Percentiles rank a stretch among this genome's conserved stretches.
Conservation (phyloP, 2,113 vertebrate genomes). For the Rhizomys pruinosus region DNA sequence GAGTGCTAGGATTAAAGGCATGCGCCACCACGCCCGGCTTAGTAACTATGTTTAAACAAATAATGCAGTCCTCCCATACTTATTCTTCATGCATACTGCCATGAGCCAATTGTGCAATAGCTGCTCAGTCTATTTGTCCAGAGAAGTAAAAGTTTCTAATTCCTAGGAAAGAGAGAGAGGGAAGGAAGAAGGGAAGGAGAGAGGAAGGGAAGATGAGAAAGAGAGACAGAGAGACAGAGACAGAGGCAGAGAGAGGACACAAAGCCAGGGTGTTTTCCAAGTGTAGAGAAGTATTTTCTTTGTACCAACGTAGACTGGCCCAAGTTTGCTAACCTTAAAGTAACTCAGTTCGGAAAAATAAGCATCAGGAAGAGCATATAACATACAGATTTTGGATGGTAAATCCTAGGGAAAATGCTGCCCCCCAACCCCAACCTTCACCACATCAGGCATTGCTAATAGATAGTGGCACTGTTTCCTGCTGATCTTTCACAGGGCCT, state of each 20-base stretch:
- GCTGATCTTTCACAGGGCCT: slow-evolving; percentile 37
- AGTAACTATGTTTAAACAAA: slow-evolving; percentile 19
- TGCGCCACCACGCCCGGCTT: no score
- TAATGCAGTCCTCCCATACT: background rate
- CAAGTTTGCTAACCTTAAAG: background rate
- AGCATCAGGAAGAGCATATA: background rate
- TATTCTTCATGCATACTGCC: background rate
- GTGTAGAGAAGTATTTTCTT: background rate
- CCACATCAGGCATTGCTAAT: slow-evolving; percentile 49
- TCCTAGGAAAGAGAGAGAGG: background rate
- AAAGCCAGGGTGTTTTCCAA: background rate
- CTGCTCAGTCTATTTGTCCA: background rate
- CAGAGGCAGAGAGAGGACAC: background rate
- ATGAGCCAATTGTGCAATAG: background rate
- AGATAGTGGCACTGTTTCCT: slow-evolving; percentile 39
- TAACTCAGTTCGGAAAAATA: background rate
- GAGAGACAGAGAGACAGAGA: background rate
- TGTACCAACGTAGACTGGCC: background rate
- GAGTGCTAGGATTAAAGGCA: no score
- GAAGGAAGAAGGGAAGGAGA: background rate
- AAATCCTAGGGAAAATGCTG: background rate
- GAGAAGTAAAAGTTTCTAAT: background rate
- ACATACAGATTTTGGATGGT: background rate
- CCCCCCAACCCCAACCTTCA: background rate
- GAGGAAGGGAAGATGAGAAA: no score